Evolutionary conservation across 2,797 vertebrate species (phyloP).

Genomic region (Manis crassicaudata): DNA sequence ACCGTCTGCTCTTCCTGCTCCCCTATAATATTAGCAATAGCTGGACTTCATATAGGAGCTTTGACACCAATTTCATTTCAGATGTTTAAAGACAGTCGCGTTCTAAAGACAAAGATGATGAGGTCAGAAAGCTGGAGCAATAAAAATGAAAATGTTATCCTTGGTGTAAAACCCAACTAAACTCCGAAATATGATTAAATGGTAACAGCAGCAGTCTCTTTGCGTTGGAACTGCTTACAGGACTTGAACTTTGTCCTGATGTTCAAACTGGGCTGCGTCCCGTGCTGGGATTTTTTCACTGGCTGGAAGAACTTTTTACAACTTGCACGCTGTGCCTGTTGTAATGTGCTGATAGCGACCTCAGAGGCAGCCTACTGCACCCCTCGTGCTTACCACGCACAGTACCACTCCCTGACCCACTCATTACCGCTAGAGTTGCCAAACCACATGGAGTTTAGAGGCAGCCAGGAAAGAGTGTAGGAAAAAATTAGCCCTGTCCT

Average conservation of each 20-base stretch:
- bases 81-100: background rate
- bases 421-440: background rate
- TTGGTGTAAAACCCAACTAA: background rate
- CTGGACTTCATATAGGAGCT: background rate
- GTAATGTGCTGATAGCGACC: background rate
- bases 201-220: background rate
- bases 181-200: background rate
- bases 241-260: background rate
- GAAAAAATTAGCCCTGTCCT: background rate
- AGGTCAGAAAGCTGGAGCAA: background rate
- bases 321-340: accelerated
- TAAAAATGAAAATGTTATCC: background rate
- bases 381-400: background rate
- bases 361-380: background rate
- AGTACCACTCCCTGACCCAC: accelerated
- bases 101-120: background rate
- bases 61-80: background rate
- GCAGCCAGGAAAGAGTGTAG: background rate
- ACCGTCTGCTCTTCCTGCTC: background rate
- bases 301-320: background rate
- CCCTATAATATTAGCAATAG: background rate
- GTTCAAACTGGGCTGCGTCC: background rate
- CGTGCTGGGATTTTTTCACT: background rate
- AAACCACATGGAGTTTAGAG: background rate
- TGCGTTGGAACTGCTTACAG: background rate